Percentiles rank a stretch among this genome's conserved stretches.
phyloP scores from a whole-genome alignment of 2,888 invertebrate species.

The Tolmerus cingulatus region DNA sequence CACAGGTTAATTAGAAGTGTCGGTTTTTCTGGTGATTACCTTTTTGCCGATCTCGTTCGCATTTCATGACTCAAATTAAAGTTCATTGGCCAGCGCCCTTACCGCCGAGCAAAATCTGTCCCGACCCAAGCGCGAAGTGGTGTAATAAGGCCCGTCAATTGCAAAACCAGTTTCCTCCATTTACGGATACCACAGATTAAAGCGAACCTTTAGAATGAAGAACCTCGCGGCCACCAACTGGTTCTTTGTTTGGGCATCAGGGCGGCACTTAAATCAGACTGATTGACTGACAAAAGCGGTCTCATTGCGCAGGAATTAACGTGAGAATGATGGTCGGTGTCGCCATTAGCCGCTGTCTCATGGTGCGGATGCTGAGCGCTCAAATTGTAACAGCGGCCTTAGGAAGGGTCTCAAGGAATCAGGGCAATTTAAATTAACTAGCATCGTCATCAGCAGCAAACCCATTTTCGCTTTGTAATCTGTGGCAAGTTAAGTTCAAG shows the following conservation, averaged over 20 bases:
- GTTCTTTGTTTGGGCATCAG: constrained; percentile 16
- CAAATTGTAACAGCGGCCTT: not conserved
- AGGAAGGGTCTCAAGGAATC: not conserved
- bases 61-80: not conserved
- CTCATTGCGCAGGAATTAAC: not conserved
- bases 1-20: not conserved
- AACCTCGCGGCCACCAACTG: not conserved
- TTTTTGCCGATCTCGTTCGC: not conserved
- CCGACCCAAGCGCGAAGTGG: not conserved
- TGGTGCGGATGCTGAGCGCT: not conserved
- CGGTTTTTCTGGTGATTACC: not conserved
- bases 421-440: not conserved
- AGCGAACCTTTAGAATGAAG: not conserved
- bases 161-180: not conserved
- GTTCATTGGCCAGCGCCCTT: constrained; percentile 8
- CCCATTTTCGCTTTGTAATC: not conserved
- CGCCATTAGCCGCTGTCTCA: not conserved
- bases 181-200: not conserved
- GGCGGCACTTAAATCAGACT: not conserved
- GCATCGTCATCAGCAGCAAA: not conserved
- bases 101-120: not conserved
- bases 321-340: not conserved
- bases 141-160: not conserved
- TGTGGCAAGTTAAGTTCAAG: not conserved
- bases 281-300: not conserved